These are phyloP conservation scores for Nasua narica DNA, from an alignment of 2,797 vertebrate genomes.

Conservation along the genomic window DNA sequence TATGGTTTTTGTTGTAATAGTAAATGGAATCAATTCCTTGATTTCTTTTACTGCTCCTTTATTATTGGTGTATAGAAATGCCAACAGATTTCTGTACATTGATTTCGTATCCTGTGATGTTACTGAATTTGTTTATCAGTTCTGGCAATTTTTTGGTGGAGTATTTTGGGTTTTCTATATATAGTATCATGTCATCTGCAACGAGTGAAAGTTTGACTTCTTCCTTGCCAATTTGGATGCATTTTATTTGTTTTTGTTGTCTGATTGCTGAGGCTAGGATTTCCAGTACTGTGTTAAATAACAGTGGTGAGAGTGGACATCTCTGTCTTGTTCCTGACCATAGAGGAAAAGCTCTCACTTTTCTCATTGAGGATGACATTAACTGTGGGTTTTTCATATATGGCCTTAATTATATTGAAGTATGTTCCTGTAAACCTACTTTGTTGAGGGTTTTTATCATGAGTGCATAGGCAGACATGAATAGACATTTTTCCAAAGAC, in stretches of 20 bases:
- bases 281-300: not conserved
- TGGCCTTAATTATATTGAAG: too few relatives aligned
- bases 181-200: not conserved
- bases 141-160: not conserved
- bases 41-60: not conserved
- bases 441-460: too few relatives aligned
- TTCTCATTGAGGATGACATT: too few relatives aligned
- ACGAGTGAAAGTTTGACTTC: not conserved
- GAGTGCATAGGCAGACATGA: too few relatives aligned
- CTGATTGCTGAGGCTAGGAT: not conserved
- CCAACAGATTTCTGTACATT: not conserved
- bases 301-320: not conserved
- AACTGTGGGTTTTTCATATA: too few relatives aligned
- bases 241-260: not conserved
- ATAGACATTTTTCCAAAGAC: too few relatives aligned
- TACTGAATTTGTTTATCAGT: not conserved
- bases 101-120: not conserved
- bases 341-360: too few relatives aligned
- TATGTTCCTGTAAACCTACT: too few relatives aligned
- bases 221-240: not conserved
- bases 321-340: not conserved
- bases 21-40: not conserved
- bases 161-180: not conserved
- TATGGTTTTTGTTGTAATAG: not conserved
- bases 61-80: not conserved